Conservation (phyloP, 2,888 invertebrate genomes). For the Dilophus febrilis region DNA sequence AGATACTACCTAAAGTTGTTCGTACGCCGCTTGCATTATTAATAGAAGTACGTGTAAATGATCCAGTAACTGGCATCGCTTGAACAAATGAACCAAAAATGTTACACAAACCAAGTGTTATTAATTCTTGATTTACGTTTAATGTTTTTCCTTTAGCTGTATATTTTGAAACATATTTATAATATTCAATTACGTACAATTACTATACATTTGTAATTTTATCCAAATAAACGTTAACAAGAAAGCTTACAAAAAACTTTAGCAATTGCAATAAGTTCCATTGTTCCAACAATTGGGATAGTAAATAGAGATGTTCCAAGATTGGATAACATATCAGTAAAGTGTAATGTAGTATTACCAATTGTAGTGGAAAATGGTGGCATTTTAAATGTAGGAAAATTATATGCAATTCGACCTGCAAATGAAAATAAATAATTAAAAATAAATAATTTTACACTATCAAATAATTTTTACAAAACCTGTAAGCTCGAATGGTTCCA, state of each 20-base stretch:
- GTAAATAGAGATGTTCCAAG: constrained; percentile 74
- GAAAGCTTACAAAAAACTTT: constrained; percentile 63
- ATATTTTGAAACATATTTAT: constrained; percentile 11
- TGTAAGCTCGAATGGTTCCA: constrained; percentile 49
- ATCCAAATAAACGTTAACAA: not conserved
- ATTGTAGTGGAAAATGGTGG: constrained; percentile 47
- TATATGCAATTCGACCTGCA: constrained; percentile 36
- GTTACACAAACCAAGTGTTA: constrained; percentile 69
- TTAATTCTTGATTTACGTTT: constrained; percentile 49
- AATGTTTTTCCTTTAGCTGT: constrained; percentile 19
- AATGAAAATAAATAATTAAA: too few relatives aligned
- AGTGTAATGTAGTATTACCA: constrained; percentile 37
- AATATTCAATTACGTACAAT: too few relatives aligned
- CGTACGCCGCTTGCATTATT: constrained; percentile 77
- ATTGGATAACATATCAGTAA: constrained; percentile 57
- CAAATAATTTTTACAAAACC: constrained; percentile 27
- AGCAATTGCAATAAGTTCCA: constrained; percentile 86
- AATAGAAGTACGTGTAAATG: constrained; percentile 75
- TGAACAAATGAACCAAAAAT: constrained; percentile 73
- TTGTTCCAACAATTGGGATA: constrained; percentile 68
- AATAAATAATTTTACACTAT: too few relatives aligned
- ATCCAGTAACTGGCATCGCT: constrained; percentile 72
- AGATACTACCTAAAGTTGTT: constrained; percentile 70
- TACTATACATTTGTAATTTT: not conserved
- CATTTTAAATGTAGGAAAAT: constrained; percentile 45